A percentile compares a stretch with the other conserved stretches of the same genome.
These are phyloP conservation scores for Zaprionus lineosus DNA, from an alignment of 2,888 invertebrate genomes.

Conservation along the genomic window DNA sequence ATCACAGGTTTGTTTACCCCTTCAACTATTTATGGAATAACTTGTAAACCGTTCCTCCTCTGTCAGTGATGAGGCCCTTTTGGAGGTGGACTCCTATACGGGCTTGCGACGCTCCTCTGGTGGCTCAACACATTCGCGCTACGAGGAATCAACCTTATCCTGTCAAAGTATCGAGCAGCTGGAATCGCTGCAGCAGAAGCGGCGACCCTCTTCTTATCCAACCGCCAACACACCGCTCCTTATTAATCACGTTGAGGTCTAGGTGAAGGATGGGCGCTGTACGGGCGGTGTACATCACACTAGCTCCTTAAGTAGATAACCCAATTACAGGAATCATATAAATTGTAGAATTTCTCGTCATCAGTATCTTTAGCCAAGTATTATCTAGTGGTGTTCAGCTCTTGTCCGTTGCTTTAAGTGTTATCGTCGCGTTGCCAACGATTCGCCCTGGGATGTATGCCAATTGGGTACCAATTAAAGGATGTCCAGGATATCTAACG, in stretches of 20 bases:
- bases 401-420: conserved; percentile 54
- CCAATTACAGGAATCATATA: conserved; percentile 46
- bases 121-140: conserved; percentile 79
- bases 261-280: conserved; percentile 10
- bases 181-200: conserved; percentile 59
- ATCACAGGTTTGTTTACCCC: conserved; percentile 80
- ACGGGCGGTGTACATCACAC: too few relatives aligned
- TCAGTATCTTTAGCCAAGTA: conserved; percentile 49
- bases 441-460: too few relatives aligned
- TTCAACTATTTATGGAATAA: too few relatives aligned
- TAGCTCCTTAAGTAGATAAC: conserved; percentile 8
- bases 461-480: too few relatives aligned
- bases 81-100: conserved; percentile 81
- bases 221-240: conserved; percentile 81
- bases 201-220: conserved; percentile 78
- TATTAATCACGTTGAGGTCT: conserved; percentile 79
- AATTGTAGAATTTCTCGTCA: conserved; percentile 41
- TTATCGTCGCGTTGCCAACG: conserved; percentile 18
- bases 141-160: conserved; percentile 80
- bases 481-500: too few relatives aligned
- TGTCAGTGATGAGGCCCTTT: conserved; percentile 81
- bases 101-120: conserved; percentile 80
- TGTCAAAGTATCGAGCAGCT: conserved; percentile 80
- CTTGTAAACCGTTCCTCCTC: background rate
- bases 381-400: conserved; percentile 39